These are phyloP conservation scores for Solenopsis invicta DNA, from an alignment of 1,140 invertebrate species.

Conservation along the genomic window DNA sequence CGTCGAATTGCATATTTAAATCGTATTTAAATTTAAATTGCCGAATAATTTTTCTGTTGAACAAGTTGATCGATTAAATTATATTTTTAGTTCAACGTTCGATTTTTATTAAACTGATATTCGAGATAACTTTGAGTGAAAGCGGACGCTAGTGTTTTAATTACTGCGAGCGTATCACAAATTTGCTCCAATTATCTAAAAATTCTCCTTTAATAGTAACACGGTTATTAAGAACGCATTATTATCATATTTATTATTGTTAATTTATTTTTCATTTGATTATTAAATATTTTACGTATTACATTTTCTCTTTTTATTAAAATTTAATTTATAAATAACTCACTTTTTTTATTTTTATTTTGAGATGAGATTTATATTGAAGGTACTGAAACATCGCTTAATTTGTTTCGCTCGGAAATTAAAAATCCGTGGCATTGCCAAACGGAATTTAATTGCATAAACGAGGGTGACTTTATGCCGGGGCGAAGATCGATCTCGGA, in stretches of 20 bases:
- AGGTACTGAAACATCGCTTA: neutral
- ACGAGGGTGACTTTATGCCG: neutral
- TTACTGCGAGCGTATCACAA: neutral
- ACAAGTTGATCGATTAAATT: slow-evolving; percentile 6
- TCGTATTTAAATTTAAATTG: slow-evolving; percentile 19
- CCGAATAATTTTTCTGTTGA: neutral
- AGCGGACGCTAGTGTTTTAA: neutral
- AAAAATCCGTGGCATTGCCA: neutral
- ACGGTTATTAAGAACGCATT: neutral
- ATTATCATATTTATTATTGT: neutral
- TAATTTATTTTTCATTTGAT: neutral
- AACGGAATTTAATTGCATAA: neutral
- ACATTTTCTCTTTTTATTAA: neutral
- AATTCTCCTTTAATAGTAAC: neutral
- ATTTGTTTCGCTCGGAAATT: slow-evolving; percentile 11
- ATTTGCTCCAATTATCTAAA: neutral
- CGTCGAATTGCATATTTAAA: slow-evolving; percentile 16
- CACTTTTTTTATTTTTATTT: neutral
- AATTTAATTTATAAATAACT: neutral
- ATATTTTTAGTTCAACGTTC: slow-evolving; percentile 11
- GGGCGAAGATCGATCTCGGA: slow-evolving; percentile 10
- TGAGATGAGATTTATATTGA: neutral
- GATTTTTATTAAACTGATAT: neutral
- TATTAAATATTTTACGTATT: neutral
- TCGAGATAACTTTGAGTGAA: neutral